Base-by-base conservation (phyloP, 2,888 invertebrate genomes). In the Kryphioiulus occultus region DNA sequence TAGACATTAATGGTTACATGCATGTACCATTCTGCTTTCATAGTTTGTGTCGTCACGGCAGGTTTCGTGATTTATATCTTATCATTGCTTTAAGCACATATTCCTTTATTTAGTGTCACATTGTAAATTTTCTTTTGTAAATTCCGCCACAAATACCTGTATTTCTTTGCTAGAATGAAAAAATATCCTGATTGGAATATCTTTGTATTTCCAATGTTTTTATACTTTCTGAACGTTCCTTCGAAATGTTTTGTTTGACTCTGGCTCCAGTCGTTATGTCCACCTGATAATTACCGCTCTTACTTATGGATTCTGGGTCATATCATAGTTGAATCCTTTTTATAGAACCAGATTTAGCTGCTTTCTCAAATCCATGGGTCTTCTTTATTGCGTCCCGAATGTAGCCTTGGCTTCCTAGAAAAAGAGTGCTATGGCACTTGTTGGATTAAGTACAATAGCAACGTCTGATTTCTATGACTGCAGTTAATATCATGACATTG, bases 41-140 rank as follows among this genome's bases (percentile, higher is more conserved):
- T 78, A 26, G 26, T 68, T 26, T 68, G 68, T 68, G 26, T 68
- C 53, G 53, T 68, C 68, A 68, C 68, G 68, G 12, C 68, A 68
- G 68, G 68, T 68, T 78, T 78, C 78, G 78, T 78, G 78, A 78
- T 78, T 30, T 78, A 30, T 78, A 9, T 78, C 78, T 10, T 68
- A 26, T 78, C 26, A 30, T 78, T 78, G 30, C 30, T 78, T 78
- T 30, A 78, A 30, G 30, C 26, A 30, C 26, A 15, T 9, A 12
- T 78, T 59, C 59, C 59, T 78, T 78, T 30, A 78, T 30, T 68
- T 68, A 44, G 26, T 68, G 68, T 26, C 10, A 10, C 12, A 68
- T 68, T 68, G 68, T 68, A 26, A 26, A 68, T 26, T 68, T 78
- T 26, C 30, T 78, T 68, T 68, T 26, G 26, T 68, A 68, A 68